A percentile compares a stretch with the other conserved stretches of the same genome.
These are phyloP conservation scores for Psilopogon haemacephalus DNA, from an alignment of 2,113 vertebrate genomes.

Conservation along the genomic window DNA sequence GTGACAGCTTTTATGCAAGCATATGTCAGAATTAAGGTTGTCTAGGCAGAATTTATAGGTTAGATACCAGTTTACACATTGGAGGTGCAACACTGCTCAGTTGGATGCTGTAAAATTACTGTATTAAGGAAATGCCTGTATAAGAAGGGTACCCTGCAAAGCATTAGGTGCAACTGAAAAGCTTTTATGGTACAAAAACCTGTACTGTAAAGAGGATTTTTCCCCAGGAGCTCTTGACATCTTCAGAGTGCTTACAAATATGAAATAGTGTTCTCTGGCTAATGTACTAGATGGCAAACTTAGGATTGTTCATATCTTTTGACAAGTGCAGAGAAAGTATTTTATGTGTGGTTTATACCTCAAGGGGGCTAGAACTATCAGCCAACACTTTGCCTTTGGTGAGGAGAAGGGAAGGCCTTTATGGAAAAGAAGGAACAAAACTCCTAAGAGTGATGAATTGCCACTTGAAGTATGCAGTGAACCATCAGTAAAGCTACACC, in stretches of 20 bases:
- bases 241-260: background rate
- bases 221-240: background rate
- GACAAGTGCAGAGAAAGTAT: background rate
- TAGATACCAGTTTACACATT: background rate
- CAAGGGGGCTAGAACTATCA: background rate
- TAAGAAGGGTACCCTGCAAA: background rate
- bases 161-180: background rate
- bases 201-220: background rate
- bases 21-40: background rate
- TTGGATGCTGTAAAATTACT: background rate
- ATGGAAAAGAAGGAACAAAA: background rate
- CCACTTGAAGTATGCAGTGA: background rate
- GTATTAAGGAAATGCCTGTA: background rate
- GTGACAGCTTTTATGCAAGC: background rate
- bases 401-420: background rate
- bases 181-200: background rate
- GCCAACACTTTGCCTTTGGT: background rate
- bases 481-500: background rate
- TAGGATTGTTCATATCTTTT: background rate
- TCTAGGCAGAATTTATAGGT: background rate
- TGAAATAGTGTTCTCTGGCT: background rate
- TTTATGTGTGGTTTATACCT: background rate
- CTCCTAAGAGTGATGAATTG: background rate
- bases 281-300: background rate
- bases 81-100: background rate